These are phyloP conservation scores for Zapus hudsonius DNA, from an alignment of 2,113 vertebrate species.

Conservation along the genomic window DNA sequence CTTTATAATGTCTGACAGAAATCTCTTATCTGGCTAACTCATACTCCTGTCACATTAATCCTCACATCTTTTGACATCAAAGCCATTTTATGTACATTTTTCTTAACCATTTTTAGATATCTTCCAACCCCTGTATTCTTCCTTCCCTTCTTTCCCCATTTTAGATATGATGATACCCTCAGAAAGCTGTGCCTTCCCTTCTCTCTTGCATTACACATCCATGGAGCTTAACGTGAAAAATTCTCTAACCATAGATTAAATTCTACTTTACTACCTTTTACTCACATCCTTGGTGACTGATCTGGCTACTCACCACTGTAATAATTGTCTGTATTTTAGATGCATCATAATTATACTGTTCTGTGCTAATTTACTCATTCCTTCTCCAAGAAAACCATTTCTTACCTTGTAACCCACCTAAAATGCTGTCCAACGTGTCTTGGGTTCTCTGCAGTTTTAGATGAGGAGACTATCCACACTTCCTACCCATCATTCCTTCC, in stretches of 20 bases:
- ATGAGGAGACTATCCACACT: rapidly evolving
- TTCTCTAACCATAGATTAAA: background rate
- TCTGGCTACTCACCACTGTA: no score
- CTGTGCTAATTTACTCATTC: background rate
- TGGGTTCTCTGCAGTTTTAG: background rate
- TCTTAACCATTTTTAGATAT: background rate
- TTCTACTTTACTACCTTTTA: background rate
- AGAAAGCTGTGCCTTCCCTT: no score
- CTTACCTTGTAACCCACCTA: no score
- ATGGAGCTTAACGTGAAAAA: background rate
- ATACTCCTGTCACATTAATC: background rate
- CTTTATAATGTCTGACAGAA: background rate
- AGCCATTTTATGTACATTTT: background rate
- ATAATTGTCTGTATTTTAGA: no score
- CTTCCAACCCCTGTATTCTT: background rate
- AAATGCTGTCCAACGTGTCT: no score
- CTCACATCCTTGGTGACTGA: no score
- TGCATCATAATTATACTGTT: background rate
- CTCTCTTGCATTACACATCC: background rate
- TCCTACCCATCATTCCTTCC: background rate
- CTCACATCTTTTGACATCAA: background rate
- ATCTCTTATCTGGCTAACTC: background rate
- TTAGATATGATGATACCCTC: background rate
- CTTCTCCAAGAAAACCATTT: background rate
- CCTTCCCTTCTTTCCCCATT: background rate